phyloP scores from a whole-genome alignment of 1,140 invertebrate species.

The Bradysia coprophila region DNA sequence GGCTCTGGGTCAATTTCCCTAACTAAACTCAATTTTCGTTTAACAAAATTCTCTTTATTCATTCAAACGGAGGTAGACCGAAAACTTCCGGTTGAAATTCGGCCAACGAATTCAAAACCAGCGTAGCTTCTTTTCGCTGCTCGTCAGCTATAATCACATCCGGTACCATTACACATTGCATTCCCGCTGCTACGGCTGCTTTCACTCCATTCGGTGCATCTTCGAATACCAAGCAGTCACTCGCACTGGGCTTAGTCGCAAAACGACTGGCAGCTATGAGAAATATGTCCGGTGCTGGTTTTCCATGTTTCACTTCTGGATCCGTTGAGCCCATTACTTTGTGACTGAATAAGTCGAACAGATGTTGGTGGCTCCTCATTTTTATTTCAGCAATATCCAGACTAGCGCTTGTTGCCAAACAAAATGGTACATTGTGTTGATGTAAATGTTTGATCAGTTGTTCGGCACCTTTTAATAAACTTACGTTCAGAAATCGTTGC shows the following conservation, averaged over 20 bases:
- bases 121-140: slow-evolving; percentile 41
- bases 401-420: slow-evolving; percentile 47
- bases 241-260: slow-evolving; percentile 29
- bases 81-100: slow-evolving; percentile 74
- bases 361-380: slow-evolving; percentile 41
- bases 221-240: slow-evolving; percentile 74
- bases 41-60: no score
- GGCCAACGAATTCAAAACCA: slow-evolving; percentile 51
- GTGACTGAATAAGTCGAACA: slow-evolving; percentile 45
- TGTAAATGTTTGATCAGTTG: not conserved
- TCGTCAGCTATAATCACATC: slow-evolving; percentile 44
- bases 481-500: not conserved
- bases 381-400: slow-evolving; percentile 36
- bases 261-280: slow-evolving; percentile 50
- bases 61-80: slow-evolving; percentile 71
- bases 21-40: no score
- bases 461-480: not conserved
- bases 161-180: slow-evolving; percentile 65
- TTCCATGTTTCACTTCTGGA: slow-evolving; percentile 51
- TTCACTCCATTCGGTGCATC: slow-evolving; percentile 79
- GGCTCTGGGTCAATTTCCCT: no score
- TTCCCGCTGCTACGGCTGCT: slow-evolving; percentile 62
- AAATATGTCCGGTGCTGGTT: slow-evolving; percentile 64
- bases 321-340: slow-evolving; percentile 49
- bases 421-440: slow-evolving; percentile 34